Evolutionary conservation across 2,888 invertebrate genomes (phyloP).

Genomic region (Dasypogon diadema): DNA sequence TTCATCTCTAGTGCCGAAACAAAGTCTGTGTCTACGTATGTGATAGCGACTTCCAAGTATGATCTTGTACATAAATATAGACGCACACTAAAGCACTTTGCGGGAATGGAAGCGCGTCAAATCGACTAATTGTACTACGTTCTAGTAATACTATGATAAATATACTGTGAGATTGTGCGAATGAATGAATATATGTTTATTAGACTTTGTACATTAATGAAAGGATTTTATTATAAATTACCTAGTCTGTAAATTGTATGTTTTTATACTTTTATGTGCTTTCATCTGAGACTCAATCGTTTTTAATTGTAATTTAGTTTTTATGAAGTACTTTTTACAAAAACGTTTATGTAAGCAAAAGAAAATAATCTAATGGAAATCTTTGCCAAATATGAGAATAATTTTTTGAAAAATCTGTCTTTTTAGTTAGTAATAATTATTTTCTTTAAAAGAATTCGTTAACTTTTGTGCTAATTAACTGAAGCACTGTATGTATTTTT

Average conservation of each 20-base stretch:
- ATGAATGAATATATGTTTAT: constrained; percentile 18
- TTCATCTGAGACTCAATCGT: constrained; percentile 47
- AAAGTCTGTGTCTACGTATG: constrained; percentile 1
- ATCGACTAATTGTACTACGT: constrained; percentile 59
- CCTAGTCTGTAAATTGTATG: constrained; percentile 53
- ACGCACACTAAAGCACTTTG: constrained; percentile 31
- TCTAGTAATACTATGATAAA: constrained; percentile 60
- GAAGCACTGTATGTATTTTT: no score
- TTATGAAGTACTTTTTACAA: constrained; percentile 37
- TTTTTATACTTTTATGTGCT: constrained; percentile 56
- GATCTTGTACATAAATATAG: constrained; percentile 47
- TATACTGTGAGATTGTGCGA: constrained; percentile 23
- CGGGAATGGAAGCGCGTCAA: constrained; percentile 8
- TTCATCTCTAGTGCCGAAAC: constrained; percentile 24
- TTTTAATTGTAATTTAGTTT: constrained; percentile 45
- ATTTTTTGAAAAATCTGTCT: no score
- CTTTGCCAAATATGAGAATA: neutral
- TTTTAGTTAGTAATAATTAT: no score
- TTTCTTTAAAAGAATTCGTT: no score
- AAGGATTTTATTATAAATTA: constrained; percentile 53
- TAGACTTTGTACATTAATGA: constrained; percentile 40
- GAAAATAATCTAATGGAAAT: neutral
- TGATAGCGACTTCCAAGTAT: constrained; percentile 35
- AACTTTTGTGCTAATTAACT: no score
- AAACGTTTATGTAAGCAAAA: no score